These are phyloP conservation scores for Dasypogon diadema DNA, from an alignment of 2,888 invertebrate species.

Conservation along the genomic window DNA sequence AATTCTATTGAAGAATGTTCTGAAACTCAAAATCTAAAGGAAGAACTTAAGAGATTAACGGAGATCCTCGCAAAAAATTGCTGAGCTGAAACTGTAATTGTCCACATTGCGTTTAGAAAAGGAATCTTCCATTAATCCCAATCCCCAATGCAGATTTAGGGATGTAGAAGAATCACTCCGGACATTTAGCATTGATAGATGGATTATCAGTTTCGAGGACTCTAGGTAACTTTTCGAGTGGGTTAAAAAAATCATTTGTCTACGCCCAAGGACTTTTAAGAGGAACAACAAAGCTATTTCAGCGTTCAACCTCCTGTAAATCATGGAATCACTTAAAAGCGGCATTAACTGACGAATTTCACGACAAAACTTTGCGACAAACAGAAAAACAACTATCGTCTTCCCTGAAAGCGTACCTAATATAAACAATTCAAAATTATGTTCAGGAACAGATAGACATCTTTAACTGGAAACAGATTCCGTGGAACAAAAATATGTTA, in stretches of 20 bases:
- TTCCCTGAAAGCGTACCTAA: too few relatives aligned
- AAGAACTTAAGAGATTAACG: background rate
- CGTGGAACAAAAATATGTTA: too few relatives aligned
- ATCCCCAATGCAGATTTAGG: conserved; percentile 34
- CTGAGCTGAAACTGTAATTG: conserved; percentile 34
- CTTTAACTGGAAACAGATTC: too few relatives aligned
- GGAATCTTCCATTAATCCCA: background rate
- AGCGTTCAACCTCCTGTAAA: conserved; percentile 29
- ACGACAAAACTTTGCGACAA: too few relatives aligned
- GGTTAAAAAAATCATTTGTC: conserved; percentile 47
- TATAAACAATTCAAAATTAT: too few relatives aligned
- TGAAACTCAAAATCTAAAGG: background rate
- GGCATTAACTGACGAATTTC: conserved; percentile 48
- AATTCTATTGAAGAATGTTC: background rate
- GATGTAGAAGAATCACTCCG: conserved; percentile 52
- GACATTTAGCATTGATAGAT: conserved; percentile 50
- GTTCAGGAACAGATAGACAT: too few relatives aligned
- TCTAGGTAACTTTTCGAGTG: conserved; percentile 34
- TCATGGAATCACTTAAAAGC: conserved; percentile 51
- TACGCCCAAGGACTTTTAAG: conserved; percentile 43
- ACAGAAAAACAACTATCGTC: too few relatives aligned
- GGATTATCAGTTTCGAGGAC: conserved; percentile 52
- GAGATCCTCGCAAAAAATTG: conserved; percentile 30
- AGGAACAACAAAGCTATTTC: conserved; percentile 52
- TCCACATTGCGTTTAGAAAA: background rate